phyloP scores from a whole-genome alignment of 2,113 vertebrate species.

The Aythya baeri region DNA sequence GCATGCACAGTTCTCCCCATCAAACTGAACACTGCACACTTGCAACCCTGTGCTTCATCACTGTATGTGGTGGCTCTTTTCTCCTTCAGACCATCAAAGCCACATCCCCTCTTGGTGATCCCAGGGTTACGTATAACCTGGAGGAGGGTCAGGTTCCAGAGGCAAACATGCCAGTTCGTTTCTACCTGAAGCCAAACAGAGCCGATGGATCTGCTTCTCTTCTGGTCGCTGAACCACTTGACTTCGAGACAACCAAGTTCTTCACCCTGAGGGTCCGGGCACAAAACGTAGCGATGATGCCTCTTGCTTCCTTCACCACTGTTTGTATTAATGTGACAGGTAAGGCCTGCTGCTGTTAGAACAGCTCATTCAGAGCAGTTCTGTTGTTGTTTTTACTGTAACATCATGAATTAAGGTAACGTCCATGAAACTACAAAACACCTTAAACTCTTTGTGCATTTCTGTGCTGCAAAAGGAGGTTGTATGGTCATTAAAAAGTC shows the following conservation, averaged over 20 bases:
- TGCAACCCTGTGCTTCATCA: not conserved
- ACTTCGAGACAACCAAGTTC: conserved; percentile 85
- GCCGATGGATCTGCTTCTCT: conserved; percentile 86
- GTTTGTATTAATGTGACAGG: conserved; percentile 88
- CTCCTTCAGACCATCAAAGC: conserved; percentile 86
- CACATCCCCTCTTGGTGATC: conserved; percentile 85
- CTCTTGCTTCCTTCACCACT: conserved; percentile 86
- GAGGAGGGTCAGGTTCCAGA: conserved; percentile 91
- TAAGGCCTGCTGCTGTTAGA: conserved; percentile 49
- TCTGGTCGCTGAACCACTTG: conserved; percentile 87
- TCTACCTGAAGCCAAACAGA: conserved; percentile 91
- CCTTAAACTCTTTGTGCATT: not conserved
- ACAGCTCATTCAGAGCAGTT: not conserved
- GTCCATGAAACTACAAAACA: not conserved
- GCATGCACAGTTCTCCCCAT: not conserved
- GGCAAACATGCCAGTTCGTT: conserved; percentile 89
- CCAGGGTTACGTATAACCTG: conserved; percentile 88
- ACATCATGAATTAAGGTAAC: not conserved
- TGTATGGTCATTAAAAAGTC: not conserved
- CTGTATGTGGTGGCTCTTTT: conserved; percentile 17
- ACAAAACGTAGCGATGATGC: conserved; percentile 86
- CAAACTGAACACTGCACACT: not conserved
- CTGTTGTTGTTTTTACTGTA: not conserved
- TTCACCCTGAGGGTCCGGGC: conserved; percentile 85
- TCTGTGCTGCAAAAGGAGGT: not conserved